Conservation (phyloP, 2,113 vertebrate species). For the Corythornis madagascariensis region DNA sequence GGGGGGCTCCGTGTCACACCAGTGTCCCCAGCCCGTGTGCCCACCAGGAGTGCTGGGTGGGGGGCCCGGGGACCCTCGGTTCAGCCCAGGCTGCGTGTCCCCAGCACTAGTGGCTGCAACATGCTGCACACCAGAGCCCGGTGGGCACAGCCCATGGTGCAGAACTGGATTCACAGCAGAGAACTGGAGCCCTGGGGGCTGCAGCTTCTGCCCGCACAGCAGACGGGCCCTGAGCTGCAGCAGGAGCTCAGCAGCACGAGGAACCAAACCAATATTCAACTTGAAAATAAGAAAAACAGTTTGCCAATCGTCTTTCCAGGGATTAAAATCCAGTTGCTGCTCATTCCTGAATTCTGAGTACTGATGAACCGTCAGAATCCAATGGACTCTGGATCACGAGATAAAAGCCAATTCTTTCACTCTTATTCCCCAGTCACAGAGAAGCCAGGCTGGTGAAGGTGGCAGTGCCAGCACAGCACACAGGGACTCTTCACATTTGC, state of each 20-base stretch:
- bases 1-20: accelerated
- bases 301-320: not conserved
- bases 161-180: not conserved
- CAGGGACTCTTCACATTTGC: not conserved
- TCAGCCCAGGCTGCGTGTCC: not conserved
- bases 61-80: not conserved
- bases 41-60: accelerated
- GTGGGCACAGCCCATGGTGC: not conserved
- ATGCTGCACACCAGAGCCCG: not conserved
- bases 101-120: not conserved
- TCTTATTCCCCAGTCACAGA: not conserved
- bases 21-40: not conserved
- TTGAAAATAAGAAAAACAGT: not conserved
- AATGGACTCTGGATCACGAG: accelerated
- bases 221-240: not conserved
- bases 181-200: accelerated
- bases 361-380: not conserved
- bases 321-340: not conserved
- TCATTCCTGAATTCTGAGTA: not conserved
- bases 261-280: not conserved
- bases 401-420: not conserved
- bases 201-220: not conserved
- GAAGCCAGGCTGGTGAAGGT: not conserved
- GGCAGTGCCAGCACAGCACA: accelerated
- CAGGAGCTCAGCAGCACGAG: not conserved